These are phyloP conservation scores for Lymantria monacha DNA, from an alignment of 2,888 invertebrate genomes.

Conservation along the genomic window DNA sequence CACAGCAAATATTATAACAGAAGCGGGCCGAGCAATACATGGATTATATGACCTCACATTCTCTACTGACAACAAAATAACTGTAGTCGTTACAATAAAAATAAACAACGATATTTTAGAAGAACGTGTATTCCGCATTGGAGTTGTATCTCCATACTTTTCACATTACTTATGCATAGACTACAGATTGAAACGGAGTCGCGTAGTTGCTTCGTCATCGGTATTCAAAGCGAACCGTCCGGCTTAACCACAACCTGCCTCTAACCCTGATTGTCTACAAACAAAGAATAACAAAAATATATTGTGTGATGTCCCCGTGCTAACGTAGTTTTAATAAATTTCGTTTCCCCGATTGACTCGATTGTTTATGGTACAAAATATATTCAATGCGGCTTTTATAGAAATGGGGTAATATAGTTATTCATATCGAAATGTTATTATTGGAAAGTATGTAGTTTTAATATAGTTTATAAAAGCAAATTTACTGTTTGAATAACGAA, in stretches of 20 bases:
- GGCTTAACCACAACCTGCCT: conserved; percentile 67
- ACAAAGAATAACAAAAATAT: conserved; percentile 57
- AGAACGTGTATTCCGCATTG: conserved; percentile 62
- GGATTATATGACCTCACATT: conserved; percentile 15
- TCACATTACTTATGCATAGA: conserved; percentile 81
- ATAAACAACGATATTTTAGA: conserved; percentile 75
- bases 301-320: conserved; percentile 21
- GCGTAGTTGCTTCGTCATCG: conserved; percentile 72
- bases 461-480: too few relatives aligned
- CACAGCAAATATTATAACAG: conserved; percentile 13
- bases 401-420: neutral
- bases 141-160: conserved; percentile 74
- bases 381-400: conserved; percentile 13
- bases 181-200: conserved; percentile 77
- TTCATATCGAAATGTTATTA: neutral
- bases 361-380: conserved; percentile 23
- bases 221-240: conserved; percentile 69
- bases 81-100: conserved; percentile 70
- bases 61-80: conserved; percentile 59
- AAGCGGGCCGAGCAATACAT: neutral
- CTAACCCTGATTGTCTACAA: conserved; percentile 66
- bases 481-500: too few relatives aligned
- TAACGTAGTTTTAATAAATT: conserved; percentile 27
- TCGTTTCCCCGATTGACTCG: conserved; percentile 19
- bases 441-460: neutral